Percentiles rank a stretch among this genome's conserved stretches.
Evolutionary conservation across 2,113 vertebrate species (phyloP).

Genomic region (Chaetops frenatus): DNA sequence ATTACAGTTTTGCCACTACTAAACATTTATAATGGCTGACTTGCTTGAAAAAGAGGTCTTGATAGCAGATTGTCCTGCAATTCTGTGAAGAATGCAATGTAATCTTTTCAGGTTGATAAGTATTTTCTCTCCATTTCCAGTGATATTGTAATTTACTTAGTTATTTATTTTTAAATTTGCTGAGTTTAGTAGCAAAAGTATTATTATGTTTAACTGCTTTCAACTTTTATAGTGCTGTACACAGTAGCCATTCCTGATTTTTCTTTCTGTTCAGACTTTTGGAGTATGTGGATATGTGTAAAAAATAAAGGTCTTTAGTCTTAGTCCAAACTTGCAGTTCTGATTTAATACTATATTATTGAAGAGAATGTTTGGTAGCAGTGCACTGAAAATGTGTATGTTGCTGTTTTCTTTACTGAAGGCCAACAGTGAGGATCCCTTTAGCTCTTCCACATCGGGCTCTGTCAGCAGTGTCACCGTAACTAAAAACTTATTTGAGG

Average conservation of each 20-base stretch:
- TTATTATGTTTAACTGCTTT: neutral
- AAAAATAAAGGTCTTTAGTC: neutral
- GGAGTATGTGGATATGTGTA: neutral
- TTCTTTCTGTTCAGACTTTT: neutral
- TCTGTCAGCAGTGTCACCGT: constrained; percentile 53
- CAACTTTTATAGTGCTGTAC: neutral
- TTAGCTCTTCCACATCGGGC: constrained; percentile 61
- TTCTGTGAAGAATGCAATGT: neutral
- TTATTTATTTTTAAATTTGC: neutral
- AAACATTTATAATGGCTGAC: neutral
- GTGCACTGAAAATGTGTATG: neutral
- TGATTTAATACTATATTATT: neutral
- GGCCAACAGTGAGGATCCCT: constrained; percentile 85
- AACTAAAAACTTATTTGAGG: constrained; percentile 86
- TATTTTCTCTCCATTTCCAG: neutral
- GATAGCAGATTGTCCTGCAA: neutral
- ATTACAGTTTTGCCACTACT: neutral
- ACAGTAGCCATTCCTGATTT: neutral
- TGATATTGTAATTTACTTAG: neutral
- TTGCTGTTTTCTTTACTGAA: constrained; percentile 43
- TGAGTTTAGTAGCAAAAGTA: neutral
- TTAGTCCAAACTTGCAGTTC: neutral
- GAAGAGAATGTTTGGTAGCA: neutral
- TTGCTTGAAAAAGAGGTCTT: neutral
- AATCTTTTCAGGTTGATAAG: neutral